These are phyloP conservation scores for Rosalia funebris DNA, from an alignment of 2,888 invertebrate species.

Conservation along the genomic window DNA sequence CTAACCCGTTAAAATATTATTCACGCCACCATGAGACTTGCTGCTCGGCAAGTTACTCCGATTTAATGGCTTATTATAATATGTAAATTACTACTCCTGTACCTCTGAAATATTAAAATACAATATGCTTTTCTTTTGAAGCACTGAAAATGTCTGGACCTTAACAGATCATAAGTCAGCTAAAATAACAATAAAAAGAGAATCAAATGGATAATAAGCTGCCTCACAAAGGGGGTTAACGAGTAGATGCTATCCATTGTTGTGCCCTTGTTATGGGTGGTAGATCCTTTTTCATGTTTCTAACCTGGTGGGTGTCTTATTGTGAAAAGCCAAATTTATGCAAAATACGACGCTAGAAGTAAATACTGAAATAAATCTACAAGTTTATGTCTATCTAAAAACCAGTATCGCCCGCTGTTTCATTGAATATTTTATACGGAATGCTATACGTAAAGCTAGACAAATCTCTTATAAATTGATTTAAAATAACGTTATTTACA, in stretches of 20 bases:
- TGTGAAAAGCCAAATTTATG: slow-evolving; percentile 17
- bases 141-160: background rate
- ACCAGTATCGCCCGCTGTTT: slow-evolving; percentile 3
- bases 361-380: slow-evolving; percentile 9
- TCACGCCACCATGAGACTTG: background rate
- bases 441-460: background rate
- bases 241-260: slow-evolving; percentile 4
- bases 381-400: slow-evolving; percentile 1
- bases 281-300: slow-evolving; percentile 14
- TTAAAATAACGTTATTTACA: background rate
- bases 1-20: background rate
- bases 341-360: slow-evolving; percentile 7
- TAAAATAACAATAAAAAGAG: slow-evolving; percentile 17
- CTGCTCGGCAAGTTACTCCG: slow-evolving; percentile 16
- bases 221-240: slow-evolving; percentile 21
- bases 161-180: slow-evolving; percentile 20
- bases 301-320: slow-evolving; percentile 16
- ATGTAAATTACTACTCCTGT: slow-evolving; percentile 19
- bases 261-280: slow-evolving; percentile 18
- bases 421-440: slow-evolving; percentile 12
- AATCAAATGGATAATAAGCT: slow-evolving; percentile 11
- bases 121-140: slow-evolving; percentile 14
- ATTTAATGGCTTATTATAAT: slow-evolving; percentile 21
- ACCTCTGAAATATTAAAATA: slow-evolving; percentile 19
- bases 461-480: slow-evolving; percentile 8